Base-by-base conservation (phyloP, 2,888 invertebrate genomes). In the Rhimphoctona megacephalus region DNA sequence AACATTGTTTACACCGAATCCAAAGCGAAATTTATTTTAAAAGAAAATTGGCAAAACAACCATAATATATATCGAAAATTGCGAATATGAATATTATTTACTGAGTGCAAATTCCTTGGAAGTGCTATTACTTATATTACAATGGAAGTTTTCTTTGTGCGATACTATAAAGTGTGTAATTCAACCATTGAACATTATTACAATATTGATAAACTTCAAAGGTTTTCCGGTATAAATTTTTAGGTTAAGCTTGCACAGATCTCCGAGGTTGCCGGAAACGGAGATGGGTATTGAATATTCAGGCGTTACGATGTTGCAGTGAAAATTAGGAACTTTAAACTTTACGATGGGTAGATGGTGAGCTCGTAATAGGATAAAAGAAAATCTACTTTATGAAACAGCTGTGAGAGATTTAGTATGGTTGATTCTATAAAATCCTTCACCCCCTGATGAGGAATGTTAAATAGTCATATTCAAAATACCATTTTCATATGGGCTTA, bases 341-440 rank as follows among this genome's bases (percentile, higher is more conserved):
- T 78, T 67, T 54, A 22, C 67, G 39, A 33, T 74, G 43, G 36
- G 8, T 17, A 61, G 39, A 74, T 57, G 30, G 36, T 74, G 39
- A 74, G 74, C 57, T 61, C 33, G 33, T 72, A 52, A 52, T 72
- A 72, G 52, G 72, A 72, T 72, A 36, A 72, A 52, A 49, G 49
- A 19, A 54, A 54, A 73, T 73, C 52, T 54, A 73, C 73, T 54
- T 54, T 73, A 43, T 19, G 57, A 33, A 74, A 74, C 30, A 43
- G 54, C 57, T 74, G 57, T 11, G n/a, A n/a, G 33, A 30, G 72
- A 72, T 52, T 66, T 52, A 72, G 2, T 14, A 36, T 36, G 33
- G 72, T 52, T n/a, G 33, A 49, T 46, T 70, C 70, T 49, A 30
- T 30, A 5, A 14, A 49, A 49, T 70, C 30, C 70, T 49, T 46